phyloP scores from a whole-genome alignment of 2,888 invertebrate genomes.

The Harpalus rufipes region DNA sequence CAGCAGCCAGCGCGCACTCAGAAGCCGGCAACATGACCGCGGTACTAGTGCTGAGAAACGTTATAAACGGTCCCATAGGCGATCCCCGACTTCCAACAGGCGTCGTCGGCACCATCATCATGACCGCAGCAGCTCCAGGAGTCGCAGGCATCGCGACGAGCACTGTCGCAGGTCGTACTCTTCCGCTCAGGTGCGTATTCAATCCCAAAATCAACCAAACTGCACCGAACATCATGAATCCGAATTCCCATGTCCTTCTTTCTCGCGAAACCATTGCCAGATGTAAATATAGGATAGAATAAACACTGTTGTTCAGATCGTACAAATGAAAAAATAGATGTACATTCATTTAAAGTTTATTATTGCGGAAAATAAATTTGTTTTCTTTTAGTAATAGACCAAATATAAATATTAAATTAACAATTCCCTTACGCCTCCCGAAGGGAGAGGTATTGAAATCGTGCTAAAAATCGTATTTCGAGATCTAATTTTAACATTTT shows the following conservation, averaged over 20 bases:
- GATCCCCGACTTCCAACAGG: constrained; percentile 89
- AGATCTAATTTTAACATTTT: too few relatives aligned
- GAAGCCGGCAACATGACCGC: constrained; percentile 83
- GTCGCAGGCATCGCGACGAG: constrained; percentile 76
- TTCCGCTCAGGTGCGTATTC: constrained; percentile 76
- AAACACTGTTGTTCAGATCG: constrained; percentile 30
- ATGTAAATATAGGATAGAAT: not conserved
- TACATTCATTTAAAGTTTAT: not conserved
- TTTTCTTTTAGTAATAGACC: too few relatives aligned
- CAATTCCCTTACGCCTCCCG: too few relatives aligned
- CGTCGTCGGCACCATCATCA: constrained; percentile 85
- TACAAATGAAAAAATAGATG: not conserved
- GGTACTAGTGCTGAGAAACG: constrained; percentile 89
- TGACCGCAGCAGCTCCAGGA: constrained; percentile 75
- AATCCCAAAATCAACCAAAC: not conserved
- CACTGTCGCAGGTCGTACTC: constrained; percentile 79
- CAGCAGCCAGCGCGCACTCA: constrained; percentile 81
- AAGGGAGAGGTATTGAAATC: too few relatives aligned
- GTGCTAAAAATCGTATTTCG: too few relatives aligned
- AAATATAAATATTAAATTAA: too few relatives aligned
- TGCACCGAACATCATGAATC: not conserved
- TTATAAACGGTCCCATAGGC: constrained; percentile 91
- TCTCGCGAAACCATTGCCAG: constrained; percentile 34
- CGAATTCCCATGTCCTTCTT: not conserved
- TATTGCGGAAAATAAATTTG: too few relatives aligned